Conservation (phyloP, 1,140 invertebrate species). For the Proales similis region DNA sequence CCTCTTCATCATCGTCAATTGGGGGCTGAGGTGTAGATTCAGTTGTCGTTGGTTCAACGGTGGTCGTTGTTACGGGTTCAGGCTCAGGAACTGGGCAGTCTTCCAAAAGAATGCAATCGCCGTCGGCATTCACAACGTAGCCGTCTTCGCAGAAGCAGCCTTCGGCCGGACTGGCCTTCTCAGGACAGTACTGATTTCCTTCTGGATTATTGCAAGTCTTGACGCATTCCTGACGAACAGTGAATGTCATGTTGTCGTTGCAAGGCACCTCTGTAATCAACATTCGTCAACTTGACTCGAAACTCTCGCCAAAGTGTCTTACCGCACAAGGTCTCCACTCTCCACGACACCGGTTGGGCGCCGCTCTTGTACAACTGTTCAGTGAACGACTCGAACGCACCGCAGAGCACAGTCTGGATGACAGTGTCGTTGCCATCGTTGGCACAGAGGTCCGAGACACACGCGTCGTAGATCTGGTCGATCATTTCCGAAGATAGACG, state of each 20-base stretch:
- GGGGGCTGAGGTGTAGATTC: too few species aligned
- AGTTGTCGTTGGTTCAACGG: too few species aligned
- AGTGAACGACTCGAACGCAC: conserved; percentile 5
- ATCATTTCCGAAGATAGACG: neutral
- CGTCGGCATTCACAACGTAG: neutral
- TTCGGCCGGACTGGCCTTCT: conserved; percentile 1
- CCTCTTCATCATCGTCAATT: too few species aligned
- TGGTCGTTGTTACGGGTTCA: too few species aligned
- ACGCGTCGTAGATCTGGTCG: neutral
- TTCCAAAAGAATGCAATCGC: neutral
- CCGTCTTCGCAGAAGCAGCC: conserved; percentile 20
- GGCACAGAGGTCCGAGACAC: conserved; percentile 23
- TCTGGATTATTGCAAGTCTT: neutral
- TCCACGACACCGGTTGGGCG: conserved; percentile 6
- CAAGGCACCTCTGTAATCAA: neutral
- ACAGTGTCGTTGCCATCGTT: neutral
- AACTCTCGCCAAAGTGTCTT: neutral
- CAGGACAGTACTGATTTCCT: conserved; percentile 8
- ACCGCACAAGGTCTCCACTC: neutral
- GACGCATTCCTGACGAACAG: conserved; percentile 1
- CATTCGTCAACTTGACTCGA: too few species aligned
- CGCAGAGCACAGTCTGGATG: conserved; percentile 7
- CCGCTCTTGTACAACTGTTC: neutral
- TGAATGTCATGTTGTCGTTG: conserved; percentile 9
- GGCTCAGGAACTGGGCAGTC: too few species aligned